Conservation (phyloP, 2,888 invertebrate species). For the Ceraclea dissimilis region DNA sequence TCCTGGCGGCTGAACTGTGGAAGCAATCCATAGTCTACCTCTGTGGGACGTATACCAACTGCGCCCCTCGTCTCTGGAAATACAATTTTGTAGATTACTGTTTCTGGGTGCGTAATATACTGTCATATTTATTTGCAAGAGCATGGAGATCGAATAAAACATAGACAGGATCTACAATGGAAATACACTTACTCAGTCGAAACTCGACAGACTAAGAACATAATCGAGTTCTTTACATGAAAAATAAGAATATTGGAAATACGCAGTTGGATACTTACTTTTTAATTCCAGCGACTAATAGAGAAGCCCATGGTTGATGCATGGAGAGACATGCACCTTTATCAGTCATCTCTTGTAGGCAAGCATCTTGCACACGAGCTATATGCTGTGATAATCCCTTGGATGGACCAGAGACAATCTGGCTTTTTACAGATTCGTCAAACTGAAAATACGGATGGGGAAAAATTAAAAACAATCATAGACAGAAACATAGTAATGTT, state of each 20-base stretch:
- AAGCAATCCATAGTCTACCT: conserved; percentile 92
- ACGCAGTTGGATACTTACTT: conserved; percentile 43
- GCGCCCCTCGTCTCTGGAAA: conserved; percentile 78
- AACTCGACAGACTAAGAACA: no score
- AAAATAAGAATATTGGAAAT: no score
- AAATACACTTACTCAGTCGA: no score
- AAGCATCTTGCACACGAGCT: conserved; percentile 64
- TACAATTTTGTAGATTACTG: conserved; percentile 7
- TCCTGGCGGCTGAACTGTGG: conserved; percentile 69
- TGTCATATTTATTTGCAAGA: no score
- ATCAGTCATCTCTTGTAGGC: conserved; percentile 76
- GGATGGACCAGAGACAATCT: neutral
- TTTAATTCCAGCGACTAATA: conserved; percentile 89
- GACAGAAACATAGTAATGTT: neutral
- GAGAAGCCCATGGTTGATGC: conserved; percentile 94
- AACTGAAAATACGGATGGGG: conserved; percentile 29
- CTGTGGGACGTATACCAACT: conserved; percentile 89
- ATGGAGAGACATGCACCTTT: conserved; percentile 83
- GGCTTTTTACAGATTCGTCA: conserved; percentile 32
- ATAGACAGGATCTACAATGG: no score
- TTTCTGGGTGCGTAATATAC: no score
- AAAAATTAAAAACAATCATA: neutral
- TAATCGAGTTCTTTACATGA: no score
- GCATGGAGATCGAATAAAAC: no score
- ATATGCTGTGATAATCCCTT: conserved; percentile 21